Base-by-base conservation (phyloP, 2,888 invertebrate genomes). In the Caenorhabditis panamensis region DNA sequence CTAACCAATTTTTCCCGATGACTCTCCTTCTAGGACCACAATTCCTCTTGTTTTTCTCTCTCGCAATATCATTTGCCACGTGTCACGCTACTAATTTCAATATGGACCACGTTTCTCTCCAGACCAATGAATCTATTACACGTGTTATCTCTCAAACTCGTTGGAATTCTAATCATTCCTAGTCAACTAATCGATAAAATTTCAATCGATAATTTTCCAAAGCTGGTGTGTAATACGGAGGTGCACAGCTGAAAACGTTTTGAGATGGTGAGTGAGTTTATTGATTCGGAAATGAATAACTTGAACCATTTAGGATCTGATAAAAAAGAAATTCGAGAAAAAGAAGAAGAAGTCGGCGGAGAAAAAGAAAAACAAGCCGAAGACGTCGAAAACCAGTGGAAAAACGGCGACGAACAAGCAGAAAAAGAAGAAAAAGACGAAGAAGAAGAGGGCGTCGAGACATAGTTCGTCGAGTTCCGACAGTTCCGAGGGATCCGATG, bases 301-400 rank as follows among this genome's bases (percentile, higher is more conserved):
- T n/a, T 36, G 16, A 9, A 31, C 31, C 31, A n/a, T n/a, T 31
- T 9, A 61, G 76, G 76, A 77, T 69, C 68, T 61, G 22, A 56
- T 77, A 59, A 78, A 71, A 56, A 78, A 71, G 63, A 78, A 69
- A 36, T 71, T 71, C 53, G 71, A 56, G 13, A 68, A 59, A 31
- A 58, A 63, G 24, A 78, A 78, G 22, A 69, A 77, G 41, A 71
- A 59, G 53, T 59, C 58, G 31, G 31, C 51, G n/a, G 44, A 61
- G 5, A 63, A 54, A 28, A 28, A 20, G 49, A 67, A 58, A 24
- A 51, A 41, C 26, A 64, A 73, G 41, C 18, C 18, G 47, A 54
- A n/a, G 31, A 20, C 22, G 24, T 31, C 44, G 62, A 54, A 28
- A n/a, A 47, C n/a, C 36, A 1, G 4, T 31, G 18, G n/a, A 20